Conservation (phyloP, 2,113 vertebrate species). For the Passer montanus region DNA sequence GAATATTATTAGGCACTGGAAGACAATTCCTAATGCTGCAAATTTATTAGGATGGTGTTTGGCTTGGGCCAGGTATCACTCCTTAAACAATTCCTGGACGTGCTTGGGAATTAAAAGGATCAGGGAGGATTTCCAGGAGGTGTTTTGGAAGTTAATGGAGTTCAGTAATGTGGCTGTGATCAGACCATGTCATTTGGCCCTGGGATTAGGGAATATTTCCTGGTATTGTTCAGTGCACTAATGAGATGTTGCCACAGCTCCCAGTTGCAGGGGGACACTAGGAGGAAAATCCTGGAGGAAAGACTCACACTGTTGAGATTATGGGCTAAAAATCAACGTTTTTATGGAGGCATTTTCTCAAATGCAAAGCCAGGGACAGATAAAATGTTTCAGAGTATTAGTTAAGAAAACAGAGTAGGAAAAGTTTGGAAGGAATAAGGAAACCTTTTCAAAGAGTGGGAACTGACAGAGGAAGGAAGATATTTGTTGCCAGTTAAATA, state of each 20-base stretch:
- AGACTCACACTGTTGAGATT: neutral
- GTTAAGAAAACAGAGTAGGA: neutral
- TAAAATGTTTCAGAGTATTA: neutral
- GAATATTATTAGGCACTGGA: neutral
- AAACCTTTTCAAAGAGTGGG: neutral
- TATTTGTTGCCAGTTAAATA: neutral
- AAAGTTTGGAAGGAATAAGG: neutral
- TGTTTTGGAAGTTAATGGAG: neutral
- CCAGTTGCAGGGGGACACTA: neutral
- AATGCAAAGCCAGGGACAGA: neutral
- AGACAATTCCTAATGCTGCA: neutral
- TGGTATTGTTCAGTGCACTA: neutral
- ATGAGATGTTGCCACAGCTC: neutral
- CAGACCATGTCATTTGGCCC: neutral
- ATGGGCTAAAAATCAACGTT: neutral
- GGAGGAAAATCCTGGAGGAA: conserved; percentile 22
- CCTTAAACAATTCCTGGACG: neutral
- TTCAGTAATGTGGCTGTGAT: neutral
- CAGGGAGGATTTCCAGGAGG: neutral
- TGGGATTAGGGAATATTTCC: neutral
- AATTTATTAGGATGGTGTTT: neutral
- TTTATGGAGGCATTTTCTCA: neutral
- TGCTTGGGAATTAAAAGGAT: neutral
- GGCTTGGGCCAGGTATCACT: fast-evolving
- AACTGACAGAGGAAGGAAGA: neutral